These are phyloP conservation scores for Varanus komodoensis DNA, from an alignment of 2,113 vertebrate species.

Conservation along the genomic window DNA sequence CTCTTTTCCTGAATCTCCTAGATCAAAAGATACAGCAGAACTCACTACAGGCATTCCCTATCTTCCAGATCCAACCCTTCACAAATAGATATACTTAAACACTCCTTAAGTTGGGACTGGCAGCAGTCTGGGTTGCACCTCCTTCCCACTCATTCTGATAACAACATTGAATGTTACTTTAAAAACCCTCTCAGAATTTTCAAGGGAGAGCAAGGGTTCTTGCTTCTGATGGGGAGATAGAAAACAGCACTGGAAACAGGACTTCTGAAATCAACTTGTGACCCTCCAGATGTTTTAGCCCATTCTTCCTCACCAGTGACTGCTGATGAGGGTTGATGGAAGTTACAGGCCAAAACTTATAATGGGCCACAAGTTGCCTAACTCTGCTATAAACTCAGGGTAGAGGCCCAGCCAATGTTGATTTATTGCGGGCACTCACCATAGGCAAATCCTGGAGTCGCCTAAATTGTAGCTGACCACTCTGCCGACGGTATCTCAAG, in stretches of 20 bases:
- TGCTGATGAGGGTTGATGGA: no score
- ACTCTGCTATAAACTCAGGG: no score
- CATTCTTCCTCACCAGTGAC: no score
- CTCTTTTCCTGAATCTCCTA: neutral
- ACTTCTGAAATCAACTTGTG: neutral
- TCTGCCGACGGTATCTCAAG: slow-evolving; percentile 83
- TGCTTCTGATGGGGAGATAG: neutral
- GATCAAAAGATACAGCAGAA: neutral
- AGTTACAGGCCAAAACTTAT: no score
- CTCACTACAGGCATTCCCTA: neutral
- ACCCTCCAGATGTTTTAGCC: no score
- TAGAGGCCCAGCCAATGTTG: neutral
- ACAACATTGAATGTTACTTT: neutral
- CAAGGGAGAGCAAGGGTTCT: neutral
- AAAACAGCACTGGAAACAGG: neutral
- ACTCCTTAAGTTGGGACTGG: no score
- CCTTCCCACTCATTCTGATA: neutral
- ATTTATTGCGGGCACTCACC: slow-evolving; percentile 55
- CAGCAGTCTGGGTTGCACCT: neutral
- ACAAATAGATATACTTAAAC: neutral
- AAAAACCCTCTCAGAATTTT: neutral
- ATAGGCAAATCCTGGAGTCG: slow-evolving; percentile 83
- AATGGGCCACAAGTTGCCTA: no score
- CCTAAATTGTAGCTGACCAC: slow-evolving; percentile 83
- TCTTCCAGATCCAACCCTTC: neutral